Conservation (phyloP, 2,113 vertebrate species). For the Lophius piscatorius region DNA sequence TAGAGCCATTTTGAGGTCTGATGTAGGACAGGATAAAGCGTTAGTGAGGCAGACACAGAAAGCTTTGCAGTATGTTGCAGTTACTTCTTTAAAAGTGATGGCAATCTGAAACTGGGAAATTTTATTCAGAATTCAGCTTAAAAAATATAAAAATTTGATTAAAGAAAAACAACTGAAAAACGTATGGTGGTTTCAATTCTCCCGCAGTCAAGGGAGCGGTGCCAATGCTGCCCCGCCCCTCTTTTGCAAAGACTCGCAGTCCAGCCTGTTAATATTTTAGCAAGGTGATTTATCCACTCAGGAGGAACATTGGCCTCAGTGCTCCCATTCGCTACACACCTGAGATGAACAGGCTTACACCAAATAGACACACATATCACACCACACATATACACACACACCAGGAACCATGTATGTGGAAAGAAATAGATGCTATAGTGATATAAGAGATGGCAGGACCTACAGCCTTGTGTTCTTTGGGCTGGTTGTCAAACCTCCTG, state of each 20-base stretch:
- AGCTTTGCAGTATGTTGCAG: not conserved
- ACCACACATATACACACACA: constrained; percentile 16
- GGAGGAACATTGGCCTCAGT: constrained; percentile 63
- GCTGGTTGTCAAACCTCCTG: constrained; percentile 76
- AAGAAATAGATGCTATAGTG: constrained; percentile 38
- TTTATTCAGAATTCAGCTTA: not conserved
- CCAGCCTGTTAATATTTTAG: constrained; percentile 73
- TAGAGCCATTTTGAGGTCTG: constrained; percentile 92
- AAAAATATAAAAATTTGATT: too few species aligned
- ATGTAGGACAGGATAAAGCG: constrained; percentile 3
- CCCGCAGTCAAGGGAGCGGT: constrained; percentile 28
- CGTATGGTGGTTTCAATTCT: not conserved
- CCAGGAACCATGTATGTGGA: constrained; percentile 29
- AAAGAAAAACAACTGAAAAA: constrained; percentile 1
- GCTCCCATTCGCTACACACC: constrained; percentile 52
- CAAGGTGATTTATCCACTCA: constrained; percentile 68
- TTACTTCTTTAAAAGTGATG: too few species aligned
- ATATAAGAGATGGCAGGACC: constrained; percentile 64
- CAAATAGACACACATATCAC: constrained; percentile 12
- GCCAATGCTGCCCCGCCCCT: constrained; percentile 19
- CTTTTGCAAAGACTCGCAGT: constrained; percentile 36
- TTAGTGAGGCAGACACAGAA: not conserved
- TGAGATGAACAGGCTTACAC: constrained; percentile 39
- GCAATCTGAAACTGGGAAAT: too few species aligned
- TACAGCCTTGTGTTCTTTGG: constrained; percentile 61